phyloP scores from a whole-genome alignment of 2,888 invertebrate species.

The Spisula solida region DNA sequence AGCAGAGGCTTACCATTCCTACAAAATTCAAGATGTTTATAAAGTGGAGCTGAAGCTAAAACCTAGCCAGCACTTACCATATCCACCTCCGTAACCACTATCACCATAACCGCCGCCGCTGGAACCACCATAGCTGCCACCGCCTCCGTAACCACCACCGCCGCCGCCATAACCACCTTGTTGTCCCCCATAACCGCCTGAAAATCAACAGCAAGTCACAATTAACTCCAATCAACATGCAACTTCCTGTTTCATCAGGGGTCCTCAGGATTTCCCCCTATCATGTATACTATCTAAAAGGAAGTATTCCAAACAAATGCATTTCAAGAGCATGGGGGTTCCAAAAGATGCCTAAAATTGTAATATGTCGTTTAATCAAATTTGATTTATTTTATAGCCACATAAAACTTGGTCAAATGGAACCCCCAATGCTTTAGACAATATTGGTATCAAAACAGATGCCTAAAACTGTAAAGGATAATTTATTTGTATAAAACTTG shows the following conservation, averaged over 20 bases:
- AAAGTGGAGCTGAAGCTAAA: not conserved
- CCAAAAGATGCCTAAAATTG: too few species aligned
- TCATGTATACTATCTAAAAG: not conserved
- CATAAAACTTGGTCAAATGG: too few species aligned
- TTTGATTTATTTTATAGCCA: too few species aligned
- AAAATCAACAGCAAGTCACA: slow-evolving; percentile 16
- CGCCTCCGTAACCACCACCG: slow-evolving; percentile 54
- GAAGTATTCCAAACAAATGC: not conserved
- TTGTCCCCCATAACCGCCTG: slow-evolving; percentile 57
- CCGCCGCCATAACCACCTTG: slow-evolving; percentile 58
- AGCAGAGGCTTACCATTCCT: not conserved
- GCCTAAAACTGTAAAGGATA: too few species aligned
- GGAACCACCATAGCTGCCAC: slow-evolving; percentile 57
- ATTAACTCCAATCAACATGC: slow-evolving; percentile 47
- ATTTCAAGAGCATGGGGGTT: not conserved
- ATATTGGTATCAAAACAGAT: too few species aligned
- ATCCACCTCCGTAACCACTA: slow-evolving; percentile 61
- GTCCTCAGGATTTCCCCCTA: not conserved
- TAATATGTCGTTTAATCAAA: too few species aligned
- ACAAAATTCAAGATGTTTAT: slow-evolving; percentile 27
- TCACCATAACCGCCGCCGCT: slow-evolving; percentile 86
- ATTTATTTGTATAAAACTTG: too few species aligned
- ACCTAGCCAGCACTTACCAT: slow-evolving; percentile 31
- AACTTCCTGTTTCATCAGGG: not conserved
- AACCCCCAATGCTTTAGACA: too few species aligned